Evolutionary conservation across 2,888 invertebrate species (phyloP).

Genomic region (Xestia sexstrigata): DNA sequence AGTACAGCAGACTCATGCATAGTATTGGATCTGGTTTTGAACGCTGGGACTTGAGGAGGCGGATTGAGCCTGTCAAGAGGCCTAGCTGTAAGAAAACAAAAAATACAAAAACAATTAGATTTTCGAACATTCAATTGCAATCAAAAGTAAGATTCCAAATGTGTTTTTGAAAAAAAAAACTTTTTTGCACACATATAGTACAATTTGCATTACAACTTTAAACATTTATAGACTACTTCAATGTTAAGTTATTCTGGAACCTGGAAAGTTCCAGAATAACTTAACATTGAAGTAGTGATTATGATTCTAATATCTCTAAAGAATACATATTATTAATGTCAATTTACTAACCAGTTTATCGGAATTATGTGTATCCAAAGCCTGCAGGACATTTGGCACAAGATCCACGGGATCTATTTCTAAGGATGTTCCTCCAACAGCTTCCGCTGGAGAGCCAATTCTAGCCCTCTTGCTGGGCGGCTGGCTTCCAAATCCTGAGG

Average conservation of each 20-base stretch:
- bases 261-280: too few species aligned
- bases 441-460: slow-evolving; percentile 87
- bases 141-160: not conserved
- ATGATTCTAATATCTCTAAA: not conserved
- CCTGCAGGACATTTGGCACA: slow-evolving; percentile 93
- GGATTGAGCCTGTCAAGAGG: slow-evolving; percentile 97
- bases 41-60: slow-evolving; percentile 93
- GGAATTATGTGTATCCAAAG: slow-evolving; percentile 94
- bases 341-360: slow-evolving; percentile 92
- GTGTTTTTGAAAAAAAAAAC: not conserved
- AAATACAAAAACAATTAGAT: not conserved
- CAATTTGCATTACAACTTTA: not conserved
- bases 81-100: slow-evolving; percentile 89
- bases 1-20: slow-evolving; percentile 94
- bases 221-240: too few species aligned
- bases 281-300: too few species aligned
- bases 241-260: too few species aligned
- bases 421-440: slow-evolving; percentile 90
- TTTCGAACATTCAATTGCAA: not conserved
- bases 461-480: slow-evolving; percentile 88
- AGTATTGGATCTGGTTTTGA: slow-evolving; percentile 96
- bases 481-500: slow-evolving; percentile 90
- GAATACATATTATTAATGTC: not conserved
- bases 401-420: slow-evolving; percentile 96
- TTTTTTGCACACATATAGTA: not conserved